Conservation (phyloP, 1,140 invertebrate genomes). For the Rhopalosiphum maidis region DNA sequence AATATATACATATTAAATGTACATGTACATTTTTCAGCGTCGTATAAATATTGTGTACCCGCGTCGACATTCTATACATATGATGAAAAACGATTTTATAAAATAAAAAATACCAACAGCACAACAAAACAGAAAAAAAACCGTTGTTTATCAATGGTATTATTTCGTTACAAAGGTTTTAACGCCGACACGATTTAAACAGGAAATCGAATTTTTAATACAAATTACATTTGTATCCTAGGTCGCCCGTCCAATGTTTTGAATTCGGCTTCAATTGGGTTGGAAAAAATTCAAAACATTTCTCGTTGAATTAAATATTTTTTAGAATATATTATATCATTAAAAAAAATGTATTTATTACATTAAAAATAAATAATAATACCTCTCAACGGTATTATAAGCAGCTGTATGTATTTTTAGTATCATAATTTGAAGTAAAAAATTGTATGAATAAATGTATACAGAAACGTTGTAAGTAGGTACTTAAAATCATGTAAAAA, state of each 20-base stretch:
- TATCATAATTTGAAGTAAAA: neutral
- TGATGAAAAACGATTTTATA: neutral
- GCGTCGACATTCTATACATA: neutral
- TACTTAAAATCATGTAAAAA: slow-evolving; percentile 17
- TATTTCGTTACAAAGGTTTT: slow-evolving; percentile 12
- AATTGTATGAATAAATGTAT: neutral
- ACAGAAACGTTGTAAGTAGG: neutral
- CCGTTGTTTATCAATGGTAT: neutral
- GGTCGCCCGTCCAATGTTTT: neutral
- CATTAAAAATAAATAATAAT: neutral
- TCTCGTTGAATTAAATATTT: slow-evolving; percentile 7
- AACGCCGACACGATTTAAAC: neutral
- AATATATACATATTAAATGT: neutral
- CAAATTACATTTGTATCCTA: neutral
- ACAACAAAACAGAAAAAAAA: neutral
- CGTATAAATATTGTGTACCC: neutral
- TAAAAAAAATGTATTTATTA: neutral
- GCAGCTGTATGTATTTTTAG: neutral
- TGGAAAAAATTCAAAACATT: neutral
- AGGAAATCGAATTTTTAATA: neutral
- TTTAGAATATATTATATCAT: neutral
- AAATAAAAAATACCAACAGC: neutral
- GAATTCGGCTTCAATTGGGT: neutral
- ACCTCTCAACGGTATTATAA: neutral
- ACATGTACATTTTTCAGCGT: neutral